Evolutionary conservation across 1,140 invertebrate genomes (phyloP), one percentile per base, ranked within the genome.

Genomic region (Orussus abietinus): DNA sequence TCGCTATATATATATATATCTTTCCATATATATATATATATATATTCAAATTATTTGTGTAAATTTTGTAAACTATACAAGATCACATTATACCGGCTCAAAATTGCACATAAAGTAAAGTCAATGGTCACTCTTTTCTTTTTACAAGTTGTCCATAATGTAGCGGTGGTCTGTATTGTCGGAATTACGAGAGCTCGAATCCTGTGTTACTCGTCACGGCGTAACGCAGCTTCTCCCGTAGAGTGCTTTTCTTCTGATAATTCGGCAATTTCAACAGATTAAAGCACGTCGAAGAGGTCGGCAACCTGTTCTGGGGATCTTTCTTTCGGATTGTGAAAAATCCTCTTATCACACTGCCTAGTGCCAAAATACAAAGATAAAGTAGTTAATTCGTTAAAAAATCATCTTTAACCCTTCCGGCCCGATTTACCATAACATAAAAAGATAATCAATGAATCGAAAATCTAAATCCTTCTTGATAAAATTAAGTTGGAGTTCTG

Each of bases 261-360:
- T 99, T 99, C 37, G 97, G 97, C 54, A 99, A 75, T 68, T 99
- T 99, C 9, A 99, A 79, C 17, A 99, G 78, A 76, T 99, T 99
- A 72, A 99, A 99, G 67, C 97, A 99, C 0, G 97, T 99, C 0
- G 96, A 99, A 0, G 95, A 96, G 0, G 97, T 98, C 15, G 96
- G 97, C 21, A 99, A 78, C 19, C 96, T 80, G 64, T 95, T 92
- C 33, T 95, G 84, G 0, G 96, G 93, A 74, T 98, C 94, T 62
- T 91, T 91, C 62, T 94, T 96, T 20, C 90, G 77, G 55, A 99
- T 96, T 17, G 96, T 96, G 57, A 99, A 96, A 70, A 99, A 98
- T 32, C 96, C 96, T 45, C 96, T 81, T 37, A 99, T 88, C 0
- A 99, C 94, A 64, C 92, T 96, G 25, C 87, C 88, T 87, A 56